phyloP scores from a whole-genome alignment of 2,888 invertebrate genomes.

The Scaeva pyrastri region DNA sequence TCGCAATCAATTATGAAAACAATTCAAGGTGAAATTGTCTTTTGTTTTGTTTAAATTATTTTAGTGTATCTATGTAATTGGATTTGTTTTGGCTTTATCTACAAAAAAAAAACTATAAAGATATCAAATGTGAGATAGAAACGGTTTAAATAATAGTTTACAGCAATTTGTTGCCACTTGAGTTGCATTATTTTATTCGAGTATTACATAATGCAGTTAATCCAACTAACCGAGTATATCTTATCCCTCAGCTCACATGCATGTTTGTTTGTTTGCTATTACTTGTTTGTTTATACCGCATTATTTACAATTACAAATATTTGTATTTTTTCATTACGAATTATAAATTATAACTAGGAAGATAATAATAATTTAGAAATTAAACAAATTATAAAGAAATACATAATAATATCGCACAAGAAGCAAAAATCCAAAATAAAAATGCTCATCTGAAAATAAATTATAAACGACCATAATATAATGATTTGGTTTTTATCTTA shows the following conservation, averaged over 20 bases:
- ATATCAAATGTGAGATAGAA: not conserved
- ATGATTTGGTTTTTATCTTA: no score
- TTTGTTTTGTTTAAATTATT: not conserved
- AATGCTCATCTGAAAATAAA: not conserved
- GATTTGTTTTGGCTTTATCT: not conserved
- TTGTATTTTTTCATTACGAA: not conserved
- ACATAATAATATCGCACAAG: not conserved
- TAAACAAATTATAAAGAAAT: not conserved
- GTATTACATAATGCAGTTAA: not conserved
- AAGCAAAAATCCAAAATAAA: not conserved
- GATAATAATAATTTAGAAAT: not conserved
- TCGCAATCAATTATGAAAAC: not conserved
- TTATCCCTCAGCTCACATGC: conserved; percentile 13
- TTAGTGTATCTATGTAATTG: not conserved
- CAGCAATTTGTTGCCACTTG: not conserved
- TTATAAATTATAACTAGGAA: not conserved
- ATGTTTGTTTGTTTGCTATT: not conserved
- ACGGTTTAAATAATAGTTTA: not conserved
- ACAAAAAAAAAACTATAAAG: not conserved
- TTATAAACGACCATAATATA: not conserved
- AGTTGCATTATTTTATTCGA: not conserved
- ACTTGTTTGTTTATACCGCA: not conserved
- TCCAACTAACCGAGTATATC: not conserved
- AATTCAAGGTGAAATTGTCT: not conserved
- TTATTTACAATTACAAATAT: conserved; percentile 10